phyloP scores from a whole-genome alignment of 2,113 vertebrate genomes.

The Dunckerocampus dactyliophorus region DNA sequence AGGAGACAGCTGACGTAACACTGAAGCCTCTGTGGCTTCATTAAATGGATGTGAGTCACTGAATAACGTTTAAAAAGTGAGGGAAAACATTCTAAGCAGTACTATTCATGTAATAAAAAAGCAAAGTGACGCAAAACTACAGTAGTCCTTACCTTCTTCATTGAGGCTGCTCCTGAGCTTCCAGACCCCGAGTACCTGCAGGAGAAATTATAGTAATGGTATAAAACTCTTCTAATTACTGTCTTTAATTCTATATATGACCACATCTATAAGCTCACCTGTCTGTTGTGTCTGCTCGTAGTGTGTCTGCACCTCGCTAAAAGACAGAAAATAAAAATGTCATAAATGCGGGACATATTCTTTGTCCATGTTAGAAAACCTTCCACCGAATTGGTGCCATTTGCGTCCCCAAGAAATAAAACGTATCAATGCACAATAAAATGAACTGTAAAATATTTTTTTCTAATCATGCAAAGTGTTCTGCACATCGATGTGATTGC shows the following conservation, averaged over 20 bases:
- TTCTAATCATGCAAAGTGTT: too few relatives aligned
- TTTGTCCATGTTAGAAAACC: too few relatives aligned
- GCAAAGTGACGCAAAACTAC: neutral
- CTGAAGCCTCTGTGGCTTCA: constrained; percentile 10
- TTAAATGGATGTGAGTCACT: constrained; percentile 13
- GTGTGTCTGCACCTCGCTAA: constrained; percentile 63
- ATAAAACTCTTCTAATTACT: constrained; percentile 1
- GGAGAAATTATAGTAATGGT: neutral
- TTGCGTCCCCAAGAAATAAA: too few relatives aligned
- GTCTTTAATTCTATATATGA: constrained; percentile 11
- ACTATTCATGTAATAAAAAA: neutral
- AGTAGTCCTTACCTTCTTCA: constrained; percentile 79
- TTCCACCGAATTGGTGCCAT: too few relatives aligned
- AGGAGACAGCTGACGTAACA: constrained; percentile 16
- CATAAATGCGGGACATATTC: neutral
- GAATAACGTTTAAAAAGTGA: constrained; percentile 1
- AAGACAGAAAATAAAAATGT: constrained; percentile 2
- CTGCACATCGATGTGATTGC: too few relatives aligned
- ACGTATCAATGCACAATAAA: too few relatives aligned
- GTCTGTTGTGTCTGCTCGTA: constrained; percentile 66
- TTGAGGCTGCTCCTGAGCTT: constrained; percentile 77
- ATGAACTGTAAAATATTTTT: too few relatives aligned
- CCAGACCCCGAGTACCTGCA: constrained; percentile 81
- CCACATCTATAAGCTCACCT: constrained; percentile 43
- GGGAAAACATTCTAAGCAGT: neutral